Conservation (phyloP, 2,888 invertebrate species). For the Thereva unica region DNA sequence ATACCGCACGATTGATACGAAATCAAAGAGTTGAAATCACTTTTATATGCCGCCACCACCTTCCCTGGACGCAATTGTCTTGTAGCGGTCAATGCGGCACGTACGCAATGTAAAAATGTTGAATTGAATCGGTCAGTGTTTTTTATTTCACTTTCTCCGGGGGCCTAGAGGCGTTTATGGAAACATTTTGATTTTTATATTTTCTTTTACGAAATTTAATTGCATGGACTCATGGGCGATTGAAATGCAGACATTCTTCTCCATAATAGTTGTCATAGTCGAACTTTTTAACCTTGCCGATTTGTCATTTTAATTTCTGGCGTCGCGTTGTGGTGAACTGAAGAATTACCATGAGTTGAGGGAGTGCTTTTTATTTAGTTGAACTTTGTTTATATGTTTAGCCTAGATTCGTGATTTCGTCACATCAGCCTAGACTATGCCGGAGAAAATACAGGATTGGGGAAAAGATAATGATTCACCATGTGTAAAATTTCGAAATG, state of each 20-base stretch:
- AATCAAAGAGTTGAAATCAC: constrained; percentile 1
- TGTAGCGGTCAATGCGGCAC: not conserved
- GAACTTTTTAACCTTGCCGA: not conserved
- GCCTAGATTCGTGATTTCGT: too few species aligned
- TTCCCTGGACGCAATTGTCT: constrained; percentile 4
- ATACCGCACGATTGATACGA: constrained; percentile 22
- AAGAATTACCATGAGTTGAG: not conserved
- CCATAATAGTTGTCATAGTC: constrained; percentile 1
- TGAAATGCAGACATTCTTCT: not conserved
- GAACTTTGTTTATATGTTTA: too few species aligned
- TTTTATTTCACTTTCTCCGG: constrained; percentile 23
- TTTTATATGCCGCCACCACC: constrained; percentile 20
- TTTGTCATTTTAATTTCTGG: not conserved
- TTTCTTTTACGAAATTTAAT: constrained; percentile 18
- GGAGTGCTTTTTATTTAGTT: too few species aligned
- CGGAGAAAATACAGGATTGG: too few species aligned
- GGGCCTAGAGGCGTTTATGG: constrained; percentile 3
- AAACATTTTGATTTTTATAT: constrained; percentile 15
- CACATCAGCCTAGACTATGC: too few species aligned
- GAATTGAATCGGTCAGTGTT: not conserved
- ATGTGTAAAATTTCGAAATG: too few species aligned
- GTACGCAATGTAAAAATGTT: constrained; percentile 22
- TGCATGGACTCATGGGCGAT: too few species aligned
- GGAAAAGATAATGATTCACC: too few species aligned
- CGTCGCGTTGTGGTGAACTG: not conserved